Evolutionary conservation across 2,888 invertebrate species (phyloP), one percentile per base, ranked within the genome.

Genomic region (Cephus nigrinus): DNA sequence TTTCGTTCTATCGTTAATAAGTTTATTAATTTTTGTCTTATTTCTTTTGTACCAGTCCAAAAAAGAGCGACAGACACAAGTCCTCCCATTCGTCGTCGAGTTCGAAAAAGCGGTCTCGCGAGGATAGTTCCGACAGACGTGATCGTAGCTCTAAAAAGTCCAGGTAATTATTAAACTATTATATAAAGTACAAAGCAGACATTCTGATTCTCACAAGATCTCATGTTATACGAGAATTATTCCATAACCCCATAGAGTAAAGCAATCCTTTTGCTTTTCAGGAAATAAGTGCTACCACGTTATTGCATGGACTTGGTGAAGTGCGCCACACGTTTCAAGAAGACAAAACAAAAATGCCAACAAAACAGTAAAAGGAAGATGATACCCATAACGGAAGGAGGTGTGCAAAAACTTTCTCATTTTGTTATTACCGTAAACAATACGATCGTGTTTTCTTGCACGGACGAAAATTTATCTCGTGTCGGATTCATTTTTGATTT

Each of bases 81-180:
- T 91, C 90, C n/a, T 92, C 93, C 71, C 93, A 90, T 74, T 90
- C 90, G 73, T 91, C 90, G 69, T 90, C 94, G 86, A 92, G 91
- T 82, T 93, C 93, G 86, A 94, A 93, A 86, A 97, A 97, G 91
- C 94, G 97, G 72, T 94, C 95, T 69, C 94, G 96, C 34, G 96
- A 97, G 80, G 96, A 95, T 84, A 96, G 96, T 88, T 93, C 94
- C 75, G 96, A 96, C 73, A 92, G 92, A 85, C 93, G 93, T 83
- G 93, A 93, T 80, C 93, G 92, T 79, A 94, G 94, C 81, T 92
- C 95, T 76, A 97, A 97, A 91, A 96, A 94, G 92, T 93, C 95
- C 40, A 96, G 93, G 94, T 95, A 88, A 91, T 81, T 80, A 77
- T 30, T 23, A 33, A 68, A n/a, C 23, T 3, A n/a, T 31, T 32